These are phyloP conservation scores for Drosophila littoralis DNA, from an alignment of 1,140 invertebrate species.

Conservation along the genomic window DNA sequence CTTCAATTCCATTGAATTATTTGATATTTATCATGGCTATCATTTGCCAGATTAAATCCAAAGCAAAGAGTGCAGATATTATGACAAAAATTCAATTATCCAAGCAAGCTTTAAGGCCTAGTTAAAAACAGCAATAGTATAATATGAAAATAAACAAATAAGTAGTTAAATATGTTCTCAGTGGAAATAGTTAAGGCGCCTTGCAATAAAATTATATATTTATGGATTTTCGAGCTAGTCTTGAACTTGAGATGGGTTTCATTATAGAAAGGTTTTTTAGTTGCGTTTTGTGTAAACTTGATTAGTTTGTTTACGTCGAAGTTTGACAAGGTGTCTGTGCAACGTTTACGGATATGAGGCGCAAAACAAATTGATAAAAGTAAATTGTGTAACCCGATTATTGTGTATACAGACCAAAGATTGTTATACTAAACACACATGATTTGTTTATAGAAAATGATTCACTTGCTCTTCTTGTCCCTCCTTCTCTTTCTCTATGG, in stretches of 20 bases:
- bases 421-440: conserved; percentile 5
- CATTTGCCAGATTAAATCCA: conserved; percentile 1
- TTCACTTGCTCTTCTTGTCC: not conserved
- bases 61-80: not conserved
- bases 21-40: conserved; percentile 13
- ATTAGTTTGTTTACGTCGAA: not conserved
- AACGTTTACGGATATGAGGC: not conserved
- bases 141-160: too few relatives aligned
- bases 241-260: too few relatives aligned
- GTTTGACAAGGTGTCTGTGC: not conserved
- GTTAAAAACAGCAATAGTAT: not conserved
- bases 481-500: not conserved
- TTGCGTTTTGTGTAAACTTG: not conserved
- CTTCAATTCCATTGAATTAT: conserved; percentile 23
- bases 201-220: too few relatives aligned
- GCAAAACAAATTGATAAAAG: not conserved
- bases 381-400: not conserved
- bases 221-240: too few relatives aligned
- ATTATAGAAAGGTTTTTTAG: too few relatives aligned
- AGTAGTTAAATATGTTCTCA: too few relatives aligned
- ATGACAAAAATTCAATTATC: not conserved
- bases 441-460: conserved; percentile 3
- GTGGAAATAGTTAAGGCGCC: too few relatives aligned
- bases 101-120: not conserved
- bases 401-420: not conserved